Conservation (phyloP, 2,888 invertebrate species). For the Eristalis intricaria region DNA sequence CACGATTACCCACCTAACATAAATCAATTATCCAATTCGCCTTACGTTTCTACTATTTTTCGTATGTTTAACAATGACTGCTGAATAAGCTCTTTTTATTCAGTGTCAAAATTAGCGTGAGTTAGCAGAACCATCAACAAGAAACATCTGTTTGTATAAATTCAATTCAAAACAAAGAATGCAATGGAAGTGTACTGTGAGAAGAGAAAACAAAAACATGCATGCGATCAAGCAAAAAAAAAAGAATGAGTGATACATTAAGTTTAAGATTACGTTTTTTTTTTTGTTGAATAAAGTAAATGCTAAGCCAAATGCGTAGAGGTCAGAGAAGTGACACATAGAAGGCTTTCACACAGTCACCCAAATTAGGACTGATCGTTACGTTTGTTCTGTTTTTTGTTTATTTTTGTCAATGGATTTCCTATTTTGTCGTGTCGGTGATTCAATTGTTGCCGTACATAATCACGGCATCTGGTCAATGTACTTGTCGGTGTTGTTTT, state of each 20-base stretch:
- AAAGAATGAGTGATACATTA: not conserved
- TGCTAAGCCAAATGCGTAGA: not conserved
- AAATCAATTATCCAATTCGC: too few relatives aligned
- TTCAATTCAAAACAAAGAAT: not conserved
- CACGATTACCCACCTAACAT: too few relatives aligned
- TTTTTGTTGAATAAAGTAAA: not conserved
- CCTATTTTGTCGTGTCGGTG: not conserved
- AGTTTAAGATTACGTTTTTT: not conserved
- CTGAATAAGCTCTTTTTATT: not conserved
- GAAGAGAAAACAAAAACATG: not conserved
- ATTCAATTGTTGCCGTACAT: not conserved
- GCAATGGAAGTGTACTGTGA: not conserved
- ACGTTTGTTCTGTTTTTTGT: not conserved
- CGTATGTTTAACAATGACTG: not conserved
- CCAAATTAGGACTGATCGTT: not conserved
- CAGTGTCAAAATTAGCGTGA: not conserved
- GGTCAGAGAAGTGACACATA: not conserved
- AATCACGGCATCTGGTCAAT: not conserved
- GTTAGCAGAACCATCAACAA: not conserved
- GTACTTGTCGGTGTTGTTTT: not conserved
- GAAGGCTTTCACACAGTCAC: not conserved
- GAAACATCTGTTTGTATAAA: not conserved
- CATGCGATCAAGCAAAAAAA: constrained; percentile 3
- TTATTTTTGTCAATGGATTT: not conserved
- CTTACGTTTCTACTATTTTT: not conserved